Evolutionary conservation across 1,140 invertebrate species (phyloP), one percentile per base, ranked within the genome.

Genomic region (Cyrtorhinus lividipennis): DNA sequence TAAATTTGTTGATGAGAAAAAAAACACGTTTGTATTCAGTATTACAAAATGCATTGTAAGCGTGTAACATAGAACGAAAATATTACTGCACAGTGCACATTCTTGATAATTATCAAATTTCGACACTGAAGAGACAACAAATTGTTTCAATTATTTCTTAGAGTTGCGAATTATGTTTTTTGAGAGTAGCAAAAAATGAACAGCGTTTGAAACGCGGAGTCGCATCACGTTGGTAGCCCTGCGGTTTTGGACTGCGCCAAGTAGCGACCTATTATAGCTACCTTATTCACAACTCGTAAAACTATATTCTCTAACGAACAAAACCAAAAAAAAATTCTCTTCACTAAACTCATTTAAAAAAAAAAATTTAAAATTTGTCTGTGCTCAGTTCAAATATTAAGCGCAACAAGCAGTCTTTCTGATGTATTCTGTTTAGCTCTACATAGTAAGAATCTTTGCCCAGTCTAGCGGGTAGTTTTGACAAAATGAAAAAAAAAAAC

Each of bases 311-410:
- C 30, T 38, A 38, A 8, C 15, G 5, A 38, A 38, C 15, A 8
- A 38, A 38, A 38, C 5, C 30, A 38, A 38, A 24, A 56, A 56
- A 23, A 22, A 61, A 44, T 44, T 44, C 38, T 61, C 38, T 61
- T 27, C 27, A 45, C 23, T 44, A 53, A 23, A 61, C 22, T 45
- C 30, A 22, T 44, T 46, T 44, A 10, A 24, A 46, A 44, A n/a
- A n/a, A n/a, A n/a, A n/a, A n/a, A 60, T 60, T 45, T 13, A 23
- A 59, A 59, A 53, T 64, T 53, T 60, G 59, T 64, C 59, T 60
- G 63, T 64, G 46, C 63, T 64, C 63, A 64, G 63, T 64, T 64
- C 63, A 64, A 60, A 56, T 64, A 64, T 64, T 64, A 61, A 64
- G 63, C 59, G 58, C 59, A 64, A 64, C 63, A 64, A 60, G 56